These are phyloP conservation scores for Sebastes nivosus DNA, from an alignment of 2,797 vertebrate species.

Conservation along the genomic window DNA sequence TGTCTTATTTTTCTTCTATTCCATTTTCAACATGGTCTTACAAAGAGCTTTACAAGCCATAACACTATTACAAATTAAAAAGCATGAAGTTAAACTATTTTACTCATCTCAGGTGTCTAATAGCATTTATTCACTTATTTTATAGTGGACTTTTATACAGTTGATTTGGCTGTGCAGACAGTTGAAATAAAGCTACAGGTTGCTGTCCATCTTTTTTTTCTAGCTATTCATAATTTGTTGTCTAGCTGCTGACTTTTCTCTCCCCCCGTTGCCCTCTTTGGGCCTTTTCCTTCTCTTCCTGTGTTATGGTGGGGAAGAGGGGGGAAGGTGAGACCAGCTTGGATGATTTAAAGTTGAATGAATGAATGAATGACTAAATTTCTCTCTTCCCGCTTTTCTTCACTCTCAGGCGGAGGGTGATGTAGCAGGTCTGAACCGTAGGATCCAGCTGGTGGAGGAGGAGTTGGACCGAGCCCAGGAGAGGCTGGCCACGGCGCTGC, in stretches of 20 bases:
- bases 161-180: background rate
- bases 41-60: background rate
- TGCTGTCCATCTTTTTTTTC: background rate
- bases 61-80: background rate
- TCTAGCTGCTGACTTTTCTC: background rate
- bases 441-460: conserved; percentile 98
- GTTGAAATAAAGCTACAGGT: background rate
- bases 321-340: background rate
- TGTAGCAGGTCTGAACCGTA: conserved; percentile 94
- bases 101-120: background rate
- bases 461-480: conserved; percentile 98
- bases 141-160: background rate
- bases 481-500: conserved; percentile 92
- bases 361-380: conserved; percentile 13
- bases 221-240: background rate
- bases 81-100: background rate
- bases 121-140: background rate
- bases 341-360: conserved; percentile 36
- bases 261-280: background rate
- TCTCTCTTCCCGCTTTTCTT: background rate
- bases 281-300: conserved; percentile 1
- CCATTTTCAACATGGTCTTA: background rate
- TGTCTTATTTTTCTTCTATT: background rate
- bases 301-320: background rate
- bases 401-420: conserved; percentile 91